Evolutionary conservation across 2,797 vertebrate genomes (phyloP).

Genomic region (Orestias chungarensis): DNA sequence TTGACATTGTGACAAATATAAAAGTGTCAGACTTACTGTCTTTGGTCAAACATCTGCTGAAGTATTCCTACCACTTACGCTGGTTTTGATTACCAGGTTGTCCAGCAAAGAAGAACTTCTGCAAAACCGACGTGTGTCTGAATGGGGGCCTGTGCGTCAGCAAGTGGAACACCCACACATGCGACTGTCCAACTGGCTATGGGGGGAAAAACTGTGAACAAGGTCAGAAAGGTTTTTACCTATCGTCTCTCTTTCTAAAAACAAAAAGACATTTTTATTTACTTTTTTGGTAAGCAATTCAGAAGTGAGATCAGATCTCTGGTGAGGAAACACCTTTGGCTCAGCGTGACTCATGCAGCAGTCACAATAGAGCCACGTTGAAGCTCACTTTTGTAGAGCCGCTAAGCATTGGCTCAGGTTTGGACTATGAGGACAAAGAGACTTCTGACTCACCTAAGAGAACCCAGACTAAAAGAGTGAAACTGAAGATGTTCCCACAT

Average conservation of each 20-base stretch:
- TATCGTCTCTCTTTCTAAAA: background rate
- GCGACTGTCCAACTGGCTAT: conserved; percentile 85
- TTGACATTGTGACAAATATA: background rate
- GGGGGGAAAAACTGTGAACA: conserved; percentile 97
- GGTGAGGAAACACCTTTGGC: conserved; percentile 40
- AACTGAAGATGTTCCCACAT: conserved; percentile 22
- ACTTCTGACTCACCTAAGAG: conserved; percentile 34
- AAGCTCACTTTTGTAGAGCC: conserved; percentile 19
- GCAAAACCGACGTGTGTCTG: conserved; percentile 83
- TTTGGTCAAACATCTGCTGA: background rate
- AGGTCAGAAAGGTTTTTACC: conserved; percentile 74
- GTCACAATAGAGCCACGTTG: conserved; percentile 28
- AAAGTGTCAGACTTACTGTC: background rate
- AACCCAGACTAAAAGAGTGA: conserved; percentile 25
- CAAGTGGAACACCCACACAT: conserved; percentile 91
- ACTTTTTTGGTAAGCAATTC: background rate
- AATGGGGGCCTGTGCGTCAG: conserved; percentile 90
- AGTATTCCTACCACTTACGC: background rate
- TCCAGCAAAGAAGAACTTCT: conserved; percentile 89
- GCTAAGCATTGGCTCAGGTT: conserved; percentile 46
- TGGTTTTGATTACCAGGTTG: conserved; percentile 81
- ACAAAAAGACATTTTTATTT: conserved; percentile 1
- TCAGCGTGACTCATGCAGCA: conserved; percentile 56
- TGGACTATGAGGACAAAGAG: conserved; percentile 29
- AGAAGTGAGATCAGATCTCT: conserved; percentile 34